A percentile compares a stretch with the other conserved stretches of the same genome.
phyloP scores from a whole-genome alignment of 2,113 vertebrate species.

The Elgaria multicarinata region DNA sequence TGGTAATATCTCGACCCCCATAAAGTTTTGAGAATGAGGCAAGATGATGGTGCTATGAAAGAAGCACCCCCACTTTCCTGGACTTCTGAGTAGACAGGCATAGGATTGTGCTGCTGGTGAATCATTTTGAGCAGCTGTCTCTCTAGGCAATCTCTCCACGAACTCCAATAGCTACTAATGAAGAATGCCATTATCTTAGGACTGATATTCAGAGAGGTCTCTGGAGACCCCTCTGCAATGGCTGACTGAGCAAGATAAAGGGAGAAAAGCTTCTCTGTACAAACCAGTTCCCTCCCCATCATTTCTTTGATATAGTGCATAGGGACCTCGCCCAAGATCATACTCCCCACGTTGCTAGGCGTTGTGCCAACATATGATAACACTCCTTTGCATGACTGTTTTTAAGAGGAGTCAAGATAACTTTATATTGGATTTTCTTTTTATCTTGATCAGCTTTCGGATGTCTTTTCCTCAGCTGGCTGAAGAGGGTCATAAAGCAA shows the following conservation, averaged over 20 bases:
- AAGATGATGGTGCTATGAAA: too few species aligned
- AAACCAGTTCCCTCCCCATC: neutral
- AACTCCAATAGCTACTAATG: neutral
- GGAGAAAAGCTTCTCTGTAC: neutral
- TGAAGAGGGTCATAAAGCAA: neutral
- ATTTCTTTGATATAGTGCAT: neutral
- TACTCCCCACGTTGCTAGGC: neutral
- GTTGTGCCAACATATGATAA: neutral
- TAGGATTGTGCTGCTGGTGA: neutral
- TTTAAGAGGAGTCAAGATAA: neutral
- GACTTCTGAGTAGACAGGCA: neutral
- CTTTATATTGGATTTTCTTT: conserved; percentile 10
- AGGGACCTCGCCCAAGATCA: neutral
- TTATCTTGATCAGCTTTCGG: conserved; percentile 6
- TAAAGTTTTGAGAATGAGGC: too few species aligned
- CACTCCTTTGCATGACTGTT: neutral
- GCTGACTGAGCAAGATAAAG: conserved; percentile 6
- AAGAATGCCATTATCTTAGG: neutral
- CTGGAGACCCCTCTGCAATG: neutral
- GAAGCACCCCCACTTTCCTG: too few species aligned
- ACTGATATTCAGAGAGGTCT: neutral
- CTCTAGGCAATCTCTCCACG: neutral
- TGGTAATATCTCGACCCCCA: too few species aligned
- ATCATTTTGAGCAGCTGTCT: neutral
- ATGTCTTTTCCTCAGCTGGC: neutral